Evolutionary conservation across 1,140 invertebrate species (phyloP).

Genomic region (Neoseiulus cucumeris): DNA sequence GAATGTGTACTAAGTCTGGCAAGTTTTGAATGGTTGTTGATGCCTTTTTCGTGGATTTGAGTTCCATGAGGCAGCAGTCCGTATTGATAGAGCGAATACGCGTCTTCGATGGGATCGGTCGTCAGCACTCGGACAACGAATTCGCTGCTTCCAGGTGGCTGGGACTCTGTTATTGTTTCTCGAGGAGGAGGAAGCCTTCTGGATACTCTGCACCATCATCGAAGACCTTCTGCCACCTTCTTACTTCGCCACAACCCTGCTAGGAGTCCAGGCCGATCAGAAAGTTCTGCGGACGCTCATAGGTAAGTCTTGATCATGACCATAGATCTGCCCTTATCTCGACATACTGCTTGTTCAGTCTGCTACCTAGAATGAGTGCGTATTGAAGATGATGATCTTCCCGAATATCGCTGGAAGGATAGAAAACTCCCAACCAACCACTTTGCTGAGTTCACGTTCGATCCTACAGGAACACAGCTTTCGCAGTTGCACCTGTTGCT

Average conservation of each 20-base stretch:
- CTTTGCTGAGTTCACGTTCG: neutral
- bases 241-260: slow-evolving; percentile 84
- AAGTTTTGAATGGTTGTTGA: neutral
- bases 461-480: slow-evolving; percentile 38
- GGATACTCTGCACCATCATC: slow-evolving; percentile 94
- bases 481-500: slow-evolving; percentile 71
- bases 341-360: too few relatives aligned
- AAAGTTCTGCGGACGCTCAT: slow-evolving; percentile 75
- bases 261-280: slow-evolving; percentile 69
- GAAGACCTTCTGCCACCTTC: slow-evolving; percentile 92
- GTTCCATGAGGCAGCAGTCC: neutral
- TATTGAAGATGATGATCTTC: too few relatives aligned
- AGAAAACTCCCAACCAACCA: too few relatives aligned
- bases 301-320: slow-evolving; percentile 34
- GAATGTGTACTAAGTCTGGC: too few relatives aligned
- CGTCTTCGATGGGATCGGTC: too few relatives aligned
- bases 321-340: too few relatives aligned
- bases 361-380: too few relatives aligned
- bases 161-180: slow-evolving; percentile 81
- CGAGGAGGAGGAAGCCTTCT: slow-evolving; percentile 97
- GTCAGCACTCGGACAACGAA: neutral
- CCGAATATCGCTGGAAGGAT: too few relatives aligned
- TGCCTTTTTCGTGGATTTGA: too few relatives aligned
- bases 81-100: slow-evolving; percentile 1
- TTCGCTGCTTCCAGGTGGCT: slow-evolving; percentile 40